Evolutionary conservation across 2,797 vertebrate species (phyloP).

Genomic region (Pelobates cultripes): DNA sequence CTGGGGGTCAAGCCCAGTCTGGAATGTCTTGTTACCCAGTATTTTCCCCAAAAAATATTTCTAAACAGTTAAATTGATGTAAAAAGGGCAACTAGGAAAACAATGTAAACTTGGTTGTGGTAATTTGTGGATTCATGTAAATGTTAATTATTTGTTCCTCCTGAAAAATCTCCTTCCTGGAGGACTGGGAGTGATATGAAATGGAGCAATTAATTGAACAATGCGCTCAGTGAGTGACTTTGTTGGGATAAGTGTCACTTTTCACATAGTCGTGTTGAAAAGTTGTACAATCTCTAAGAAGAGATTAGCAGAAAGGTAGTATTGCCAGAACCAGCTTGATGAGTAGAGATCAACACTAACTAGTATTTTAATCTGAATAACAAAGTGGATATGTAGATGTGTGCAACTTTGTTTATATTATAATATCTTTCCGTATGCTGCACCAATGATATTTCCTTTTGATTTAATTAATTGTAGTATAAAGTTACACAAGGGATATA

Average conservation of each 20-base stretch:
- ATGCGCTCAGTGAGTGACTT: not conserved
- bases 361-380: too few relatives aligned
- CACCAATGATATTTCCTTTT: too few relatives aligned
- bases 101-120: slow-evolving; percentile 1
- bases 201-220: slow-evolving; percentile 10
- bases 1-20: too few relatives aligned
- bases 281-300: slow-evolving; percentile 2
- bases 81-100: not conserved
- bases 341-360: too few relatives aligned
- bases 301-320: not conserved
- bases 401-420: too few relatives aligned
- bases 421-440: too few relatives aligned
- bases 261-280: slow-evolving; percentile 25
- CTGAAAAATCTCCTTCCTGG: not conserved
- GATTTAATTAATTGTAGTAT: too few relatives aligned
- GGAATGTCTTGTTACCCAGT: too few relatives aligned
- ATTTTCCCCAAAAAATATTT: too few relatives aligned
- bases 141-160: slow-evolving; percentile 13
- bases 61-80: not conserved
- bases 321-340: not conserved
- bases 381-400: too few relatives aligned
- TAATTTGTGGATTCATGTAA: slow-evolving; percentile 22
- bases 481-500: too few relatives aligned
- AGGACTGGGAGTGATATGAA: not conserved
- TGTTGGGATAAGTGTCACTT: slow-evolving; percentile 21